Conservation (phyloP, 1,140 invertebrate genomes). For the Hestina assimilis region DNA sequence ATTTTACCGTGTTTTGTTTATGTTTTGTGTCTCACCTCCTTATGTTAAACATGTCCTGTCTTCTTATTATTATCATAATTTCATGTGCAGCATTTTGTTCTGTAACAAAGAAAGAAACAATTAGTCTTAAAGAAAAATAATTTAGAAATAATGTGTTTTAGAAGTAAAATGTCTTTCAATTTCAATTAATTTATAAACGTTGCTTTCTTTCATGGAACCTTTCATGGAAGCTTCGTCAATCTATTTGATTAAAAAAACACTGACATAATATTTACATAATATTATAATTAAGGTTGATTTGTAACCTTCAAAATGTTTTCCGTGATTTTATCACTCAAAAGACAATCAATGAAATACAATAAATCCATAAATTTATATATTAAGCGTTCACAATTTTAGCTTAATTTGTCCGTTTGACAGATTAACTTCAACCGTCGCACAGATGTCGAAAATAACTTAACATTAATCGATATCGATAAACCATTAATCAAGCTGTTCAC, state of each 20-base stretch:
- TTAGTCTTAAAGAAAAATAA: background rate
- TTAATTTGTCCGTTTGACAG: conserved; percentile 16
- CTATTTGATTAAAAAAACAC: too few species aligned
- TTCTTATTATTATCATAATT: conserved; percentile 23
- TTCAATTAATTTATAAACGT: too few species aligned
- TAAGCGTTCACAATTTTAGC: background rate
- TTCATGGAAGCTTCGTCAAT: too few species aligned
- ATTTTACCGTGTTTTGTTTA: background rate
- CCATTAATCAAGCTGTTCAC: conserved; percentile 12
- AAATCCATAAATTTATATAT: too few species aligned
- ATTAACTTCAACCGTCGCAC: conserved; percentile 5
- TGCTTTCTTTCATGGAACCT: too few species aligned
- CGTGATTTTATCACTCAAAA: too few species aligned
- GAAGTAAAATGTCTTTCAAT: too few species aligned
- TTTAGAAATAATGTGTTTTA: too few species aligned
- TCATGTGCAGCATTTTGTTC: conserved; percentile 27
- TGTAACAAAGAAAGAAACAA: conserved; percentile 23
- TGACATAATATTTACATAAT: too few species aligned
- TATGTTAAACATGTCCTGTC: conserved; percentile 16
- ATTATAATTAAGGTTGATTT: too few species aligned
- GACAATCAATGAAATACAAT: too few species aligned
- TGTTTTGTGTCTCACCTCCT: conserved; percentile 29
- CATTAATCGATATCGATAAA: conserved; percentile 17
- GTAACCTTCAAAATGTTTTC: too few species aligned
- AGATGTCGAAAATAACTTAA: conserved; percentile 6